phyloP scores from a whole-genome alignment of 2,888 invertebrate genomes.

The Anodontia alba region DNA sequence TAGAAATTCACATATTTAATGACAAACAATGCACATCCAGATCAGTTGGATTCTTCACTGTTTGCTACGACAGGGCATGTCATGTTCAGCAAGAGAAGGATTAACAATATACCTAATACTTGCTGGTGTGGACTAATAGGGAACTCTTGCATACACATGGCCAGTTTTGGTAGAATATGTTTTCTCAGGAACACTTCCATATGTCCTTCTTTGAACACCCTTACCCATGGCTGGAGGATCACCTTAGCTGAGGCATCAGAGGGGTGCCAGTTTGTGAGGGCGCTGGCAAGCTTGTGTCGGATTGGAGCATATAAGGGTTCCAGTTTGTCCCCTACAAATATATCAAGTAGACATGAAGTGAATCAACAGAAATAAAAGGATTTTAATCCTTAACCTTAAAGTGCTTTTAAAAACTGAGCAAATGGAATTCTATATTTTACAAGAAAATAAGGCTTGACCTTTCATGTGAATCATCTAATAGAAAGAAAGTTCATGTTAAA shows the following conservation, averaged over 20 bases:
- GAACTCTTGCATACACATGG: constrained; percentile 81
- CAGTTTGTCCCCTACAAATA: constrained; percentile 81
- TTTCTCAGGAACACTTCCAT: constrained; percentile 93
- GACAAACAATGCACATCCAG: no score
- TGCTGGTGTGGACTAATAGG: constrained; percentile 84
- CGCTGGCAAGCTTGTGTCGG: constrained; percentile 94
- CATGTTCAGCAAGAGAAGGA: no score
- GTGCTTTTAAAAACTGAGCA: no score
- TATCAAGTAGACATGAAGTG: no score
- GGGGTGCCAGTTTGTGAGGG: constrained; percentile 97
- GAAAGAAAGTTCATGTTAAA: no score
- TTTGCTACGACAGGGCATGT: no score
- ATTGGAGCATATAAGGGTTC: constrained; percentile 93
- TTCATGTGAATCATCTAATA: no score
- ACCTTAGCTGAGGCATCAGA: constrained; percentile 96
- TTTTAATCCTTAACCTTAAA: no score
- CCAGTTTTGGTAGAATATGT: constrained; percentile 87
- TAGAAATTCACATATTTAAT: no score
- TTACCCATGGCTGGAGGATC: constrained; percentile 96
- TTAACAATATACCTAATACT: constrained; percentile 74
- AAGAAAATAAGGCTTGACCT: no score
- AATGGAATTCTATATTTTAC: no score
- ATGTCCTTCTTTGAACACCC: constrained; percentile 89
- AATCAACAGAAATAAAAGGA: constrained; percentile 17
- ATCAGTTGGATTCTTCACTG: no score